Conservation (phyloP, 2,888 invertebrate genomes). For the Zele albiditarsus region DNA sequence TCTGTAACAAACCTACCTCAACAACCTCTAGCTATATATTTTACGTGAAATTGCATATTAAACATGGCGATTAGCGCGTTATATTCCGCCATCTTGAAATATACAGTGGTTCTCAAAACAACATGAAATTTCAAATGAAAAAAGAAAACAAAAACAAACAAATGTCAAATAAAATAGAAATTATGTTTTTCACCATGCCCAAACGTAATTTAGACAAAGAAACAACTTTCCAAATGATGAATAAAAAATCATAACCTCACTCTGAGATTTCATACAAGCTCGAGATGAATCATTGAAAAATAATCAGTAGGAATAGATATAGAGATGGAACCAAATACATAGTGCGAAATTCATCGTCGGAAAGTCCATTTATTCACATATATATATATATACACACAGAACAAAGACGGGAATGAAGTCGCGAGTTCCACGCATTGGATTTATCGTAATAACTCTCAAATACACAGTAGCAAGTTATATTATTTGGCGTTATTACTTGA, state of each 20-base stretch:
- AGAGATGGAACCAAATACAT: background rate
- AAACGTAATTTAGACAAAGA: background rate
- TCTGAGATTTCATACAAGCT: background rate
- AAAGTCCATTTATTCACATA: background rate
- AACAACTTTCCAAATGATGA: too few species aligned
- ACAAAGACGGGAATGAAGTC: slow-evolving; percentile 51
- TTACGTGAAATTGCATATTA: background rate
- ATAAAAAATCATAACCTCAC: too few species aligned
- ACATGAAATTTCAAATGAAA: background rate
- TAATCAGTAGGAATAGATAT: background rate
- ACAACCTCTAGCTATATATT: background rate
- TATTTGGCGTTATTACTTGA: slow-evolving; percentile 55
- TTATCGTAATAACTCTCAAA: slow-evolving; percentile 62
- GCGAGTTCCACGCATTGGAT: slow-evolving; percentile 57
- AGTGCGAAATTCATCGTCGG: background rate
- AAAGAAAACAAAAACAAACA: background rate
- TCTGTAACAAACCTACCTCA: too few species aligned
- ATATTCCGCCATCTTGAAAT: background rate
- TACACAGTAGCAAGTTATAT: slow-evolving; percentile 61
- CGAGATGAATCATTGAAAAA: background rate
- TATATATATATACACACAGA: slow-evolving; percentile 2
- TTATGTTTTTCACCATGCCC: background rate
- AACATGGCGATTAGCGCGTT: background rate
- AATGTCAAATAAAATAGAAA: background rate
- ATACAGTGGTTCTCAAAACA: background rate